phyloP scores from a whole-genome alignment of 2,797 vertebrate species.

The Gila robusta region DNA sequence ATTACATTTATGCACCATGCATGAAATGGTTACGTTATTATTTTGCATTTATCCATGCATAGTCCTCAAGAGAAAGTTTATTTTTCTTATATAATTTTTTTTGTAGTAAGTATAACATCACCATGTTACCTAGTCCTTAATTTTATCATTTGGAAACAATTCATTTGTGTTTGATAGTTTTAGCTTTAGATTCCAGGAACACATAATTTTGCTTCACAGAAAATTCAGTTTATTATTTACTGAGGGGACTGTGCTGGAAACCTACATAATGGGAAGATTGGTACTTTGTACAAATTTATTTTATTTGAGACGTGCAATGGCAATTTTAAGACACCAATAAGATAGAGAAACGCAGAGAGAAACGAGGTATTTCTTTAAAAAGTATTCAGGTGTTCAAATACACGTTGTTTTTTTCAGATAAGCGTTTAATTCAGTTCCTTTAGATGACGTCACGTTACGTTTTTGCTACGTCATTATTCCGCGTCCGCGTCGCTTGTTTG shows the following conservation, averaged over 20 bases:
- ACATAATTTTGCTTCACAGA: background rate
- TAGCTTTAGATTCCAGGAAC: background rate
- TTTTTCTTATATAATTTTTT: no score
- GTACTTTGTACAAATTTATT: background rate
- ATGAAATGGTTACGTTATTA: background rate
- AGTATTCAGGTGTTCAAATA: background rate
- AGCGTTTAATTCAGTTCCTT: background rate
- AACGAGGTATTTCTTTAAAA: no score
- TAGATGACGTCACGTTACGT: background rate
- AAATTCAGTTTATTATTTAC: background rate
- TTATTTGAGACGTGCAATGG: background rate
- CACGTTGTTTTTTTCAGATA: no score
- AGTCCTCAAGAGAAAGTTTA: background rate
- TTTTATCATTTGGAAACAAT: background rate
- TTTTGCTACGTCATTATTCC: conserved; percentile 26
- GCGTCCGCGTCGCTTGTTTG: conserved; percentile 26
- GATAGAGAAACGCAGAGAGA: background rate
- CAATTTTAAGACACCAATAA: background rate
- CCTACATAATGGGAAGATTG: background rate
- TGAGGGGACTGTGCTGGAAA: background rate
- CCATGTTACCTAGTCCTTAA: no score
- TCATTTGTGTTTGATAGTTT: background rate
- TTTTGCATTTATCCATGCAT: background rate
- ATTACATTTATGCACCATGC: background rate
- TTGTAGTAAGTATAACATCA: background rate